Evolutionary conservation across 2,888 invertebrate genomes (phyloP), one percentile per base, ranked within the genome.

Genomic region (Xanthorhoe designata): DNA sequence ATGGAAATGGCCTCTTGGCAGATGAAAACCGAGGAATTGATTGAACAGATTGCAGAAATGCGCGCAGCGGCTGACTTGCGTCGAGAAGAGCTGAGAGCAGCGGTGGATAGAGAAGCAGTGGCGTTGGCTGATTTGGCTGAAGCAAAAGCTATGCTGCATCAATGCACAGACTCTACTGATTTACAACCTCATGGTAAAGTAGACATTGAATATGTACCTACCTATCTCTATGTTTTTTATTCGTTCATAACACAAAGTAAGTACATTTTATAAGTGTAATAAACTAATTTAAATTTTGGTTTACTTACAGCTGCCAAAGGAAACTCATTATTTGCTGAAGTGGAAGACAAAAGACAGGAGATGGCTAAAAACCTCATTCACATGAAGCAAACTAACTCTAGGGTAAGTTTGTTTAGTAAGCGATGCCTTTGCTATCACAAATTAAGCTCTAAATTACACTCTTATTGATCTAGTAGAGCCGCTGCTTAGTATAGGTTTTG

Each of bases 251-350:
- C 24, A 24, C 24, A 3, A 3, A 3, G 24, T 24, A 24, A 5
- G 24, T 24, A 24, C 24, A 2, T 9, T 35, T 35, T 10, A 35
- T 1, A 38, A 38, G 38, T 38, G 0, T 38, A 13, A 38, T 2
- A 2, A 10, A 10, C 38, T 38, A 38, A 9, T 13, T 38, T 38
- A 38, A 17, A 1, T 8, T 0, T 47, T 15, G 0, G 2, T n/a
- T 66, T 60, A n/a, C 51, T 84, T 86, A 29, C 79, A 95, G 95
- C 95, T 81, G 92, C 93, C 15, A 95, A 95, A 81, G 95, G 95
- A 0, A 95, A 95, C 75, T 95, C 95, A 0, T 84, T 95, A 74
- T 95, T 95, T 85, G 95, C 95, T 63, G 95, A 95, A 80, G 95
- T 95, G 0, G 95, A 95, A 73, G 95, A 95, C 76, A 95, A 95